These are phyloP conservation scores for Microcebus murinus DNA, from an alignment of 2,113 vertebrate species.

Conservation along the genomic window DNA sequence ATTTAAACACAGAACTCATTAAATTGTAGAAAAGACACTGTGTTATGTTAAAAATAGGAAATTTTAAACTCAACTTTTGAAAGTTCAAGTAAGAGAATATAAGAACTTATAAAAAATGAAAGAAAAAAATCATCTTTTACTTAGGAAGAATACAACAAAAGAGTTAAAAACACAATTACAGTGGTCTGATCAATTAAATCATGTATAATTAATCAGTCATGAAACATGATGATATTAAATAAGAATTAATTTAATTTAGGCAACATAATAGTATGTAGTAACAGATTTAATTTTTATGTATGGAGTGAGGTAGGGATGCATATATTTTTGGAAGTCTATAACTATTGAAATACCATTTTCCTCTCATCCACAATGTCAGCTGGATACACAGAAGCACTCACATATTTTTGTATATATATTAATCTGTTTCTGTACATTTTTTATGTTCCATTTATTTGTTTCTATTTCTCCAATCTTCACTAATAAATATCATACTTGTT, in stretches of 20 bases:
- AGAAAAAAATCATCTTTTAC: background rate
- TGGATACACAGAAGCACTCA: background rate
- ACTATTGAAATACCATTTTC: background rate
- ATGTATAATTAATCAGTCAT: background rate
- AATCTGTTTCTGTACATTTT: background rate
- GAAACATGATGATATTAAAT: background rate
- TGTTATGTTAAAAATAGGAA: background rate
- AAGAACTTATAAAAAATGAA: background rate
- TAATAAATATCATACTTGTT: background rate
- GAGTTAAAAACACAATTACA: background rate
- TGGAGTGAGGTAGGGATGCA: background rate
- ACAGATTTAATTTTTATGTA: background rate
- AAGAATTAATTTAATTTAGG: background rate
- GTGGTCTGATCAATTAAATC: background rate
- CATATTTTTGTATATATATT: background rate
- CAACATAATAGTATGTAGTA: background rate
- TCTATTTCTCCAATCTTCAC: background rate
- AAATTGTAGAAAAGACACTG: background rate
- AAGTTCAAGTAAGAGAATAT: background rate
- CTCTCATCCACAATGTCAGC: background rate
- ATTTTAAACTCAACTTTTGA: background rate
- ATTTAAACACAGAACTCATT: constrained; percentile 25
- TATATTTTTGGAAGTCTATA: background rate
- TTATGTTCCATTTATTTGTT: background rate
- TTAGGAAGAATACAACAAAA: background rate